A percentile compares a stretch with the other conserved stretches of the same genome.
Conservation (phyloP, 2,797 vertebrate species). For the Pygocentrus nattereri region DNA sequence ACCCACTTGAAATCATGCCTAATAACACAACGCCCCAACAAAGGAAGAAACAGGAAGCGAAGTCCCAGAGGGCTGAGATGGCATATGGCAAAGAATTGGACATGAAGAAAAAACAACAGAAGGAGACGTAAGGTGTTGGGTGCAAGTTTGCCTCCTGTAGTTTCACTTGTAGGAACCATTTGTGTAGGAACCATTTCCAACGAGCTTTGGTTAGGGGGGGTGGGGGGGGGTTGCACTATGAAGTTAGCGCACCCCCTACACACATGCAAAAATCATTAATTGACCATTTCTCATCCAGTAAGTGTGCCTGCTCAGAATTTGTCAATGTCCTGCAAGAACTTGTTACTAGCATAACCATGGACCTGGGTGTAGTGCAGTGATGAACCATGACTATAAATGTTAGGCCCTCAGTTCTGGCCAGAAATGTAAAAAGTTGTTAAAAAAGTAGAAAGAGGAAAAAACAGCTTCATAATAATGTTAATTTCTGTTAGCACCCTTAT, state of each 20-base stretch:
- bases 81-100: constrained; percentile 29
- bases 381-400: too few species aligned
- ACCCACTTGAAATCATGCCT: constrained; percentile 29
- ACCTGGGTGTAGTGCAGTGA: too few species aligned
- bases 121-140: neutral
- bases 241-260: neutral
- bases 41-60: constrained; percentile 55
- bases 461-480: neutral
- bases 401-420: too few species aligned
- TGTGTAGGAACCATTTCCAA: too few species aligned
- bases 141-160: neutral
- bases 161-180: neutral
- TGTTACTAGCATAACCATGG: too few species aligned
- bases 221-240: neutral
- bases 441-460: neutral
- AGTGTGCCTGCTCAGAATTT: too few species aligned
- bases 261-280: neutral
- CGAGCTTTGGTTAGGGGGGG: neutral
- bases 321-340: too few species aligned
- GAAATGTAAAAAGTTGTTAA: neutral
- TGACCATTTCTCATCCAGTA: neutral
- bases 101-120: constrained; percentile 28
- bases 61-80: constrained; percentile 30
- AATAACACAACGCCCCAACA: constrained; percentile 58
- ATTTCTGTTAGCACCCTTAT: too few species aligned